Base-by-base conservation (phyloP, 2,113 vertebrate genomes). In the Chinchilla lanigera region DNA sequence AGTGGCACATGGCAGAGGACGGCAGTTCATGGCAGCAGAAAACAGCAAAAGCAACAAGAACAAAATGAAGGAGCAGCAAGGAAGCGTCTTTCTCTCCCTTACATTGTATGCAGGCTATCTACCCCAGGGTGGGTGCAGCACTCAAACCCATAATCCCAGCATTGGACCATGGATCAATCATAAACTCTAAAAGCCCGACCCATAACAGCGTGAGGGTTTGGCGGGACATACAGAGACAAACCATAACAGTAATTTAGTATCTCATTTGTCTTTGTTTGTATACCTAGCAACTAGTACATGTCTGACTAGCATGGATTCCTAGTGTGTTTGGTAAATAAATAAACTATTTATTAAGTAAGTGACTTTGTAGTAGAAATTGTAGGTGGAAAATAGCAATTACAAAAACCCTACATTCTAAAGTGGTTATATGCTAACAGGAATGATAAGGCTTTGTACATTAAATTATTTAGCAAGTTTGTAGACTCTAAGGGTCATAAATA, bases 401-500 rank as follows among this genome's bases (percentile, higher is more conserved):
- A 58, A 83, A 89, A 89, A 52, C 26, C 10, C 16, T 90, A 47
- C 67, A 4, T 82, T 52, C 65, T 89, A 82, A 90, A 86, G 38
- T 78, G 38, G 20, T 44, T 71, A 58, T 86, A 52, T 77, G 20
- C 20, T 93, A 69, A 69, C 94, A 80, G 92, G 54, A 7, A 87
- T 84, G 10, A 80, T 2, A 78, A 71, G 14, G 28, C 13, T 67
- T 85, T 90, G 6, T 12, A 89, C 50, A 67, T 67, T 80, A 65
- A 71, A 88, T 85, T 83, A 3, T 58, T 58, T 65, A 65, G 41
- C 30, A 94, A 90, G 83, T 61, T 56, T 95, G 61, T 84, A 78
- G 38, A 54, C 9, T 80, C 41, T 58, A 85, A 97, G 89, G 78
- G 5, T 84, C 60, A 58, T 50, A 77, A n/a, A 86, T 50, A 95